Evolutionary conservation across 2,888 invertebrate genomes (phyloP).

Genomic region (Laothoe populi): DNA sequence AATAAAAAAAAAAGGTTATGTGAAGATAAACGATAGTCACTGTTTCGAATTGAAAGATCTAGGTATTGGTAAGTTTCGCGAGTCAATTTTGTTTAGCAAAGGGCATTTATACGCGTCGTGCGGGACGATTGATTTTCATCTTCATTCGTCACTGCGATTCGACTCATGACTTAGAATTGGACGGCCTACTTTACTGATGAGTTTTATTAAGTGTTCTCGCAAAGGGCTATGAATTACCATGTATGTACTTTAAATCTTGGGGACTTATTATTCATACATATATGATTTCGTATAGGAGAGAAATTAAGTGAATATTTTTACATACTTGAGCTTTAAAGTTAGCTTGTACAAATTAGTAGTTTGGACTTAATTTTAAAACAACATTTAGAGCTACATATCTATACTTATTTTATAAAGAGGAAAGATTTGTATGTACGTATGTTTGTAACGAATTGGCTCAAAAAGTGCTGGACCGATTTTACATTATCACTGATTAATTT

Average conservation of each 20-base stretch:
- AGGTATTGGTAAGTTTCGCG: neutral
- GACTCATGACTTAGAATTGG: neutral
- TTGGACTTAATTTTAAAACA: no score
- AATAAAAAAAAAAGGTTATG: neutral
- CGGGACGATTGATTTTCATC: conserved; percentile 4
- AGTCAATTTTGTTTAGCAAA: neutral
- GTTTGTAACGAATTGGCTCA: no score
- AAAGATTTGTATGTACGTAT: no score
- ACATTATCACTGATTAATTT: neutral
- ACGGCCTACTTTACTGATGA: neutral
- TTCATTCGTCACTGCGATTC: conserved; percentile 11
- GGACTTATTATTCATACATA: no score
- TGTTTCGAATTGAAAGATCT: neutral
- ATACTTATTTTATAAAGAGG: no score
- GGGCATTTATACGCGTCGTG: neutral
- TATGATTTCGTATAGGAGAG: no score
- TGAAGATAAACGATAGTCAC: neutral
- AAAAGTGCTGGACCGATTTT: no score
- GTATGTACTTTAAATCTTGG: no score
- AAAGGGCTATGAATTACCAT: neutral
- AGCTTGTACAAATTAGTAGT: no score
- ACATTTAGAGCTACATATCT: no score
- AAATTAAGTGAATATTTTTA: no score
- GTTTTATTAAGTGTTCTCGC: neutral
- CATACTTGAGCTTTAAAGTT: no score